These are phyloP conservation scores for Caenorhabditis auriculariae DNA, from an alignment of 2,888 invertebrate species.

Conservation along the genomic window DNA sequence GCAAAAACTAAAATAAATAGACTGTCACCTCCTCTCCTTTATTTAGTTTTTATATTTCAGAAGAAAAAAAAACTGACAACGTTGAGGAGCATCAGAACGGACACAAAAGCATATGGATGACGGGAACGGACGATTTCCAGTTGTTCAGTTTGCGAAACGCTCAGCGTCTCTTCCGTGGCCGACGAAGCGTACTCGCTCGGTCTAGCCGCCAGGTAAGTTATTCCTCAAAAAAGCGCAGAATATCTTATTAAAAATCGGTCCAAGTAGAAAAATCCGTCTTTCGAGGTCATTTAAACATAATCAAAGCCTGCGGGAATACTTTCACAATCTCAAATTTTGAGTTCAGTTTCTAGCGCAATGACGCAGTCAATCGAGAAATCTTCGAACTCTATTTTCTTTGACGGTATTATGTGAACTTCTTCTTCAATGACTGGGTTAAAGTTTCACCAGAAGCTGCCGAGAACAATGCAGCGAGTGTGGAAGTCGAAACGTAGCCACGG, in stretches of 20 bases:
- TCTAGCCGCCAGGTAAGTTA: not conserved
- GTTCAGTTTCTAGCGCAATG: too few species aligned
- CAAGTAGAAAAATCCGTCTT: slow-evolving; percentile 1
- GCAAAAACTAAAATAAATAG: too few species aligned
- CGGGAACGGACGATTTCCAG: not conserved
- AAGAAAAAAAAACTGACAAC: slow-evolving; percentile 11
- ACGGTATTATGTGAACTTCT: too few species aligned
- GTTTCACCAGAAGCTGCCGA: not conserved
- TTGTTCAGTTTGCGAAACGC: not conserved
- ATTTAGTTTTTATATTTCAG: too few species aligned
- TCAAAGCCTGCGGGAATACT: too few species aligned
- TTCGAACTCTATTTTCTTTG: too few species aligned
- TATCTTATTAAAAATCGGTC: slow-evolving; percentile 2
- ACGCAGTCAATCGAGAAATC: too few species aligned
- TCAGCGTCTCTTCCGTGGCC: not conserved
- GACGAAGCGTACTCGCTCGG: too few species aligned
- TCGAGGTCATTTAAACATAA: too few species aligned
- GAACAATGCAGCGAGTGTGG: not conserved
- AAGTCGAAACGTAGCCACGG: not conserved
- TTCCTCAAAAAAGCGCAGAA: not conserved
- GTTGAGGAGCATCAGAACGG: slow-evolving; percentile 24
- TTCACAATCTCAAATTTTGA: too few species aligned
- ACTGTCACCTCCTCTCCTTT: too few species aligned
- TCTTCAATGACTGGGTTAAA: too few species aligned
- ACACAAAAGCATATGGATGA: slow-evolving; percentile 9